Conservation (phyloP, 92 coral and sea anemone genomes). For the Epizoanthus scotinus region DNA sequence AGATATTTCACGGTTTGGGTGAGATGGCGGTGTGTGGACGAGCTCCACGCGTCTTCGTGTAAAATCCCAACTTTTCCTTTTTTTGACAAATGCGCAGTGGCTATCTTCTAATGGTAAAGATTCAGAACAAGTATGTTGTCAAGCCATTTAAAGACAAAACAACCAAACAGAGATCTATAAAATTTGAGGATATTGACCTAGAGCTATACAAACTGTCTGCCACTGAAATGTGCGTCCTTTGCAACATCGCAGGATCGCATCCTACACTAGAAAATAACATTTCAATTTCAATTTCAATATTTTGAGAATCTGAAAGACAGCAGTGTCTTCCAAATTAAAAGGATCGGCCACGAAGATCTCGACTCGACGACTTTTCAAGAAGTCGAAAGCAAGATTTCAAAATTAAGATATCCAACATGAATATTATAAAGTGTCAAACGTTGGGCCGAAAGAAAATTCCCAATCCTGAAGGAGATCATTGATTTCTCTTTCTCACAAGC, state of each 20-base stretch:
- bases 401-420: no score
- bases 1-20: no score
- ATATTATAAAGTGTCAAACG: no score
- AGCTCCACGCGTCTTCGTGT: no score
- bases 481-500: no score
- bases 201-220: constrained; percentile 8
- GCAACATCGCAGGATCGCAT: constrained; percentile 20
- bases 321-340: constrained; percentile 4
- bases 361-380: neutral
- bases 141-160: neutral
- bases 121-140: constrained; percentile 16
- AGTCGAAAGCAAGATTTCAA: neutral
- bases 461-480: no score
- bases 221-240: constrained; percentile 30
- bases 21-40: no score
- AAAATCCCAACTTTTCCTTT: no score
- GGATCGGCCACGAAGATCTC: constrained; percentile 19
- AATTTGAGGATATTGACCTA: constrained; percentile 32
- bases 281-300: constrained; percentile 11
- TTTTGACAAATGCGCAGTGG: no score
- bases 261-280: constrained; percentile 24
- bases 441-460: no score
- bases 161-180: constrained; percentile 17
- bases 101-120: constrained; percentile 7
- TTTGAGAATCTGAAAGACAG: constrained; percentile 28